Evolutionary conservation across 2,113 vertebrate genomes (phyloP), one percentile per base, ranked within the genome.

Genomic region (Nyctereutes procyonoides): DNA sequence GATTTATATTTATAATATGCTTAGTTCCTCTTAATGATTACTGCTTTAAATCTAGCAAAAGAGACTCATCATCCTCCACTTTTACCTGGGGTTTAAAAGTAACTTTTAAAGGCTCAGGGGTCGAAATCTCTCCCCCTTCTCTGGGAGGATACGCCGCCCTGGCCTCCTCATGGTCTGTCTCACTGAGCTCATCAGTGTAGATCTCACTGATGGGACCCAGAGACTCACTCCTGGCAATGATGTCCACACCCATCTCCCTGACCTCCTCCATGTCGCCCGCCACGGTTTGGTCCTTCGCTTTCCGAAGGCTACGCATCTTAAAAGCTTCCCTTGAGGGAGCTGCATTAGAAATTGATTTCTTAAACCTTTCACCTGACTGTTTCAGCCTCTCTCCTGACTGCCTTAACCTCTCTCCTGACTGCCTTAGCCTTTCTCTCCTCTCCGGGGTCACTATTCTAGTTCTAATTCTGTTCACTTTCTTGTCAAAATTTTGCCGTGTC

Each of bases 391-490:
- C 99, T 0, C 99, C 99, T 0, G 99, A 99, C 96, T 99, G 99
- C 81, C 99, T 99, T 87, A 99, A 97, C 91, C 99, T 99, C 97
- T 99, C 99, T 15, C 99, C 99, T 0, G 99, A 99, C 96, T 99
- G 99, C 88, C 99, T 99, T 93, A 99, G 99, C 98, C 99, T 99
- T 96, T 99, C 99, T 96, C 99, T 98, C 86, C 99, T 99, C 97
- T 99, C 99, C 0, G 99, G 99, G 0, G 99, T 99, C 93, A 99
- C 99, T 56, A 99, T 99, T 98, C 99, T 99, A 74, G 99, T 99
- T 77, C 99, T 99, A 88, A 99, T 99, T 98, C 98, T 98, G 97
- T 99, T 99, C 97, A 99, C 99, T 98, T 99, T 99, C 98, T 99
- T 99, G 96, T 99, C 99, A 90, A 99, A 98, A 98, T 99, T 99